Percentiles rank a stretch among this genome's conserved stretches.
These are phyloP conservation scores for Pomacea maculata DNA, from an alignment of 1,140 invertebrate genomes.

Conservation along the genomic window DNA sequence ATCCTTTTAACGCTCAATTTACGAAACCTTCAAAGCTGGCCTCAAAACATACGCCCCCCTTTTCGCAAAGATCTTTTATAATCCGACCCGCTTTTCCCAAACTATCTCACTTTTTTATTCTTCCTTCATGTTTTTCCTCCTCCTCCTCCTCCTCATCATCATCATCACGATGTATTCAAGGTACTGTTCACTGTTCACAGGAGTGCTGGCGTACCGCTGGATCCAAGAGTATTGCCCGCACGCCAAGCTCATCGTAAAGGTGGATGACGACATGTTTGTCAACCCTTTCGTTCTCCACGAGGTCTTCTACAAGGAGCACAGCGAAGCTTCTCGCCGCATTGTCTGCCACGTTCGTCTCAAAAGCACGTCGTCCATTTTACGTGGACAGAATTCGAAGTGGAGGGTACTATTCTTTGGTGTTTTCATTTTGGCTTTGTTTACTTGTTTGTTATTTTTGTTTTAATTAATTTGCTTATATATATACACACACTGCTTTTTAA, in stretches of 20 bases:
- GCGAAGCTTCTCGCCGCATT: conserved; percentile 25
- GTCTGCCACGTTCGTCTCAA: conserved; percentile 35
- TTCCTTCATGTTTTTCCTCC: not conserved
- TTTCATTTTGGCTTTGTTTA: too few species aligned
- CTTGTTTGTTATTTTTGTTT: too few species aligned
- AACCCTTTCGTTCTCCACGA: conserved; percentile 71
- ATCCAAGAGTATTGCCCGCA: conserved; percentile 72
- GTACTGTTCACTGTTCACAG: conserved; percentile 2
- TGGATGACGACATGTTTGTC: conserved; percentile 88
- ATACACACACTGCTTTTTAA: too few species aligned
- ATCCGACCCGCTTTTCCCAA: not conserved
- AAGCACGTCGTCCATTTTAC: conserved; percentile 36
- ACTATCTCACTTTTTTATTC: too few species aligned
- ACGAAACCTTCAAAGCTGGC: too few species aligned
- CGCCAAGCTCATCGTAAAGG: conserved; percentile 80
- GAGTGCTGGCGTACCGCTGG: conserved; percentile 85
- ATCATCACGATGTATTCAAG: too few species aligned
- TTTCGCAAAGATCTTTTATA: not conserved
- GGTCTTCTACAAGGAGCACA: conserved; percentile 20
- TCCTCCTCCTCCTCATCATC: not conserved
- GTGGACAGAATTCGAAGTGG: conserved; percentile 23
- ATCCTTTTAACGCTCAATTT: too few species aligned
- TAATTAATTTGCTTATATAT: too few species aligned
- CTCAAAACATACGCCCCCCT: not conserved
- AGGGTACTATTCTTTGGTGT: too few species aligned